These are phyloP conservation scores for Apodemus speciosus DNA, from an alignment of 2,113 vertebrate genomes.

Conservation along the genomic window DNA sequence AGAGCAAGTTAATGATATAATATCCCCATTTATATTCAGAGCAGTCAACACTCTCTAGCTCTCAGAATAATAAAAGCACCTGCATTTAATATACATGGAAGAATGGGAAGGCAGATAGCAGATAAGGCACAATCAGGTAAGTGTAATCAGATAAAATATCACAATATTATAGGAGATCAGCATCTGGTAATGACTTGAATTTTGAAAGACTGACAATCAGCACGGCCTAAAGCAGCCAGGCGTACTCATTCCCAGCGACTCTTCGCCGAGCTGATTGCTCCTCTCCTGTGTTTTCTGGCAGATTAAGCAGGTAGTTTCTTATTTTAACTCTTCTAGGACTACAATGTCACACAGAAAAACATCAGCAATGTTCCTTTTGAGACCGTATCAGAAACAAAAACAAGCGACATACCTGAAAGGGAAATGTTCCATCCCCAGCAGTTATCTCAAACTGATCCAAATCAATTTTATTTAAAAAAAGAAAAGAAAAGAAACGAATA, in stretches of 20 bases:
- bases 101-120: conserved; percentile 91
- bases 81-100: conserved; percentile 93
- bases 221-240: conserved; percentile 86
- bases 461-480: conserved; percentile 64
- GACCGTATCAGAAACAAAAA: conserved; percentile 51
- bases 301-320: conserved; percentile 85
- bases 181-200: conserved; percentile 89
- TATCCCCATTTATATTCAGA: conserved; percentile 94
- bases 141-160: conserved; percentile 94
- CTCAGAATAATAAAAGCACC: conserved; percentile 93
- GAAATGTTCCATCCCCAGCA: background rate
- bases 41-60: conserved; percentile 86
- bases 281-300: conserved; percentile 84
- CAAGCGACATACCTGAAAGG: background rate
- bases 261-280: conserved; percentile 86
- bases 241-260: conserved; percentile 84
- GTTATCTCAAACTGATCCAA: conserved; percentile 55
- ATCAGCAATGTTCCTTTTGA: conserved; percentile 33
- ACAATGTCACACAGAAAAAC: conserved; percentile 68
- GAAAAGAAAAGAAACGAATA: too few species aligned
- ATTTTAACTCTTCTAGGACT: conserved; percentile 85
- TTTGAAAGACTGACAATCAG: conserved; percentile 90
- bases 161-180: conserved; percentile 92
- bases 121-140: conserved; percentile 92
- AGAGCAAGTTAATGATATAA: conserved; percentile 93